These are phyloP conservation scores for Plectrocnemia conspersa DNA, from an alignment of 1,140 invertebrate species.

Conservation along the genomic window DNA sequence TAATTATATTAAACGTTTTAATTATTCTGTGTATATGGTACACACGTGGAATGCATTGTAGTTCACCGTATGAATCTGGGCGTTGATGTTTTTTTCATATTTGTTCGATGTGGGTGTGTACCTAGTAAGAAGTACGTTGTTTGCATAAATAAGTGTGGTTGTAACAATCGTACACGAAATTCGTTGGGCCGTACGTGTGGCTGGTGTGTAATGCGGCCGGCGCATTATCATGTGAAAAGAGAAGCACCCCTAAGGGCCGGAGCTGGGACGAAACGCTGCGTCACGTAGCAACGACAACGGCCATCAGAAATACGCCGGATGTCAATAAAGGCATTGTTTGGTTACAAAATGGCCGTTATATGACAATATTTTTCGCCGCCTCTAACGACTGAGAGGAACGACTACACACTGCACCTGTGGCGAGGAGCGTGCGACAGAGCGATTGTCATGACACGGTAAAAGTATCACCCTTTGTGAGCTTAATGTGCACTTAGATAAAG, in stretches of 20 bases:
- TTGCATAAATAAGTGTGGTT: conserved; percentile 2
- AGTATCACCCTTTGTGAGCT: no score
- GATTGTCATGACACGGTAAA: no score
- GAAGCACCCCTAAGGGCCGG: neutral
- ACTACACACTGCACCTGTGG: neutral
- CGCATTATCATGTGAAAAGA: conserved; percentile 2
- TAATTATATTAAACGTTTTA: no score
- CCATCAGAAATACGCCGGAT: conserved; percentile 14
- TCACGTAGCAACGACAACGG: neutral
- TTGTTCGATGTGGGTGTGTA: no score
- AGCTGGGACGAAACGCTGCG: neutral
- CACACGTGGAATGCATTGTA: no score
- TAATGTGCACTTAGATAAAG: no score
- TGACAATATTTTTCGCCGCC: neutral
- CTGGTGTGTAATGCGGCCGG: conserved; percentile 8
- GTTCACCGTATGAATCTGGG: no score
- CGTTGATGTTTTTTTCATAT: no score
- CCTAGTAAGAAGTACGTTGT: neutral
- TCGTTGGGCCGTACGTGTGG: neutral
- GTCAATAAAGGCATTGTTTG: conserved; percentile 19
- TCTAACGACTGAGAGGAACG: neutral
- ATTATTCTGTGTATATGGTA: no score
- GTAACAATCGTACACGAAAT: conserved; percentile 2
- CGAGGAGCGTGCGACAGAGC: no score
- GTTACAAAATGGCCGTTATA: conserved; percentile 13